Evolutionary conservation across 92 coral and sea anemone genomes (phyloP).

Genomic region (Meandrina meandrites): DNA sequence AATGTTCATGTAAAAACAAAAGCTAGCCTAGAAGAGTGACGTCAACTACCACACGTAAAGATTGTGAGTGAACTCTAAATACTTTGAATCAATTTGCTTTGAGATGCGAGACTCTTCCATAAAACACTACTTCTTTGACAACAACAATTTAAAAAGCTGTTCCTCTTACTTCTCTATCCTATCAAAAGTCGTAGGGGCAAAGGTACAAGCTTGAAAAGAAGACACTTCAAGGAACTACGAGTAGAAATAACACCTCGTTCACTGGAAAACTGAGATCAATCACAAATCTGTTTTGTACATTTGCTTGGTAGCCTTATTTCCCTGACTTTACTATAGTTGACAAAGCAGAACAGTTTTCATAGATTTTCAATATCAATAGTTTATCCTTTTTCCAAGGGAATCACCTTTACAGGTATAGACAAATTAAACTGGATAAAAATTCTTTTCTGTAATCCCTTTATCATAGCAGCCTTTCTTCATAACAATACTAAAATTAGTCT

Average conservation of each 20-base stretch:
- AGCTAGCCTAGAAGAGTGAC: background rate
- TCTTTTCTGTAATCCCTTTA: background rate
- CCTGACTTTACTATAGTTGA: no score
- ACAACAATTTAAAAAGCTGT: background rate
- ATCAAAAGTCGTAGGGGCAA: background rate
- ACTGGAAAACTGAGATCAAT: no score
- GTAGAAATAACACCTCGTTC: no score
- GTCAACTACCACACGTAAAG: background rate
- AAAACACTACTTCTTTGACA: no score
- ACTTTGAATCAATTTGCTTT: background rate
- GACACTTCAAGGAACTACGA: no score
- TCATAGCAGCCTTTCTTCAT: background rate
- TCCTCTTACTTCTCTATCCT: background rate
- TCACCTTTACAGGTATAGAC: constrained; percentile 10
- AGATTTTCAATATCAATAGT: background rate
- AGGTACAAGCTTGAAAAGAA: no score
- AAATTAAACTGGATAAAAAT: constrained; percentile 2
- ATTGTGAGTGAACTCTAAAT: no score
- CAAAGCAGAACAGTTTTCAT: no score
- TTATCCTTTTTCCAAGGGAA: background rate
- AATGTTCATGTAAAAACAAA: background rate
- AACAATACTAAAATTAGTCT: constrained; percentile 2
- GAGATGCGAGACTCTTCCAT: no score
- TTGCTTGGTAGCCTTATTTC: no score
- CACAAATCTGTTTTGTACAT: no score